Evolutionary conservation across 2,113 vertebrate genomes (phyloP), one percentile per base, ranked within the genome.

Genomic region (Scolopax mira): DNA sequence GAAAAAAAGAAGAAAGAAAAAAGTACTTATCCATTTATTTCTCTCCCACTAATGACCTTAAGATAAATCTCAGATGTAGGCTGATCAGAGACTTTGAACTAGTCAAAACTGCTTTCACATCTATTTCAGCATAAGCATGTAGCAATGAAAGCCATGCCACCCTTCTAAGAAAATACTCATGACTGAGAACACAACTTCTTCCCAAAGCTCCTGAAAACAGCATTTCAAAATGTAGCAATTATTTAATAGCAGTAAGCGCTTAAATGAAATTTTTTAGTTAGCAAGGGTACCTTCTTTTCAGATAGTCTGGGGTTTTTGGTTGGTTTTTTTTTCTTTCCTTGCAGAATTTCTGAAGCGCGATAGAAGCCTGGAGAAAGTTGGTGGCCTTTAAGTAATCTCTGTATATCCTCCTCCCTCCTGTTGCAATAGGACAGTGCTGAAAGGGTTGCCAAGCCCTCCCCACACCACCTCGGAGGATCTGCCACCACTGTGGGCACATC

Each of bases 371-470:
- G 48, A 28, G 69, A 96, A 96, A 94, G 71, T 46, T 89, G 48
- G 84, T 46, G 83, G 93, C n/a, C 91, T 94, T 97, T 98, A 98
- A 98, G 88, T 96, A 97, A 90, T 78, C 93, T 96, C 94, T 74
- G 61, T 89, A 93, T 93, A 87, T 85, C 89, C 91, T 96, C 87
- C 94, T 91, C 89, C 94, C 54, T 94, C 94, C 57, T 93, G 77
- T 89, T 87, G 94, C 81, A 93, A 96, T 89, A 94, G 62, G 89
- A 92, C 81, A 85, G 80, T 24, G 31, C 69, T 62, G 57, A 84
- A 80, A 87, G 33, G 6, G 70, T 49, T 78, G 93, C 18, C 89
- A 93, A 92, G 66, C 92, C 93, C 94, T 73, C 83, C 85, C 83
- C 35, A 65, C 4, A 1, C 49, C 78, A 86, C 57, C 69, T 83